Evolutionary conservation across 2,113 vertebrate species (phyloP), one percentile per base, ranked within the genome.

Genomic region (Sturnus vulgaris): DNA sequence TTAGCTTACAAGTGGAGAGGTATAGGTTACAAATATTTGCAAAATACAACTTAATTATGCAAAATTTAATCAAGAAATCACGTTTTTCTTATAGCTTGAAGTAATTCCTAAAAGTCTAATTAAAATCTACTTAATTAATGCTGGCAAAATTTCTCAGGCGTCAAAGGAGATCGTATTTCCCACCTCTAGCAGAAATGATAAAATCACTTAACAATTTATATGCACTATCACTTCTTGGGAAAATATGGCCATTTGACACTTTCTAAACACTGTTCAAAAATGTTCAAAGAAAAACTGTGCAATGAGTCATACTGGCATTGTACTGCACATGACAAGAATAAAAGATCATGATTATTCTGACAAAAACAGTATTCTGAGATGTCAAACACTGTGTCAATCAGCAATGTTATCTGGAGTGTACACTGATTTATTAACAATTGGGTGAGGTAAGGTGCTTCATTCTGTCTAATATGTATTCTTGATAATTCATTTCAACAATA

Each of bases 11-110:
- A 91, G 33, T 68, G 47, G 91, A 92, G 64, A 84, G 22, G 24
- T 95, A 18, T 89, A 87, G 31, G 56, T 80, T 88, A 91, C 39
- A 84, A 72, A 37, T 12, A 64, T 89, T 86, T 73, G 23, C 30
- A 93, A 94, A 91, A 88, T 76, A 69, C n/a, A 78, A 90, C 57
- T 90, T 88, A 93, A 78, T 92, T 92, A 88, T 60, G 30, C 23
- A 95, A 90, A 94, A 80, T 80, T 93, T 94, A 95, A 96, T 93
- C 50, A 92, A 77, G 28, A 93, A 94, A 88, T 71, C 64, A 75
- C 37, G 25, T 91, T 96, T 96, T 96, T 93, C 69, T 73, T 61
- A 73, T 86, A 80, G 49, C 46, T 86, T 49, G 39, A 91, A 95
- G 53, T 87, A 88, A 91, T 95, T 96, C 46, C 77, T 87, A 53